These are phyloP conservation scores for Acanthosepion lycidas DNA, from an alignment of 2,888 invertebrate genomes.

Conservation along the genomic window DNA sequence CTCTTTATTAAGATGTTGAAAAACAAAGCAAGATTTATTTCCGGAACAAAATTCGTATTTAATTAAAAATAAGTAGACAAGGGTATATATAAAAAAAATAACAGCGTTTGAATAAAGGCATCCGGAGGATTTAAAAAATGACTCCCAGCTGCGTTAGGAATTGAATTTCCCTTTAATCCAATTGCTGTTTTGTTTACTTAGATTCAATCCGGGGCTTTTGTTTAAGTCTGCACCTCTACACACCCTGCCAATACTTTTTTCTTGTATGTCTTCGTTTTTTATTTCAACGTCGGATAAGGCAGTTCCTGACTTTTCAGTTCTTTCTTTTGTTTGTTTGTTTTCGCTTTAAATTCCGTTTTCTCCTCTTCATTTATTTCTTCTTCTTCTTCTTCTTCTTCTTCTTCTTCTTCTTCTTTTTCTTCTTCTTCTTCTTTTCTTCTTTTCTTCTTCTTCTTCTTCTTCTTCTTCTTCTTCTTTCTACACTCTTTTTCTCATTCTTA, in stretches of 20 bases:
- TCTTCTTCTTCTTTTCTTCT: too few species aligned
- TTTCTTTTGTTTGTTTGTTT: too few species aligned
- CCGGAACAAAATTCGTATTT: conserved; percentile 20
- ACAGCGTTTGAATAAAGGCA: not conserved
- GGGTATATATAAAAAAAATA: not conserved
- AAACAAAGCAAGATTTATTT: not conserved
- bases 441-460: too few species aligned
- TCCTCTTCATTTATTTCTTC: too few species aligned
- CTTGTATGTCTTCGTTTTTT: too few species aligned
- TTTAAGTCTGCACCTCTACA: not conserved
- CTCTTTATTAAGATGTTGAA: not conserved
- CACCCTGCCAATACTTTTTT: not conserved
- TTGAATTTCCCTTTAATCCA: not conserved
- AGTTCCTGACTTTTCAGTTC: too few species aligned
- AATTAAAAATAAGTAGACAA: not conserved
- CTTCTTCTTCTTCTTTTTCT: too few species aligned
- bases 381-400: too few species aligned
- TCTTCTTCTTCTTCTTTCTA: too few species aligned
- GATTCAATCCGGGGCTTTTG: not conserved
- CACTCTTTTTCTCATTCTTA: too few species aligned
- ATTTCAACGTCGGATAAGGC: too few species aligned
- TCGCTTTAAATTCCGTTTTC: too few species aligned
- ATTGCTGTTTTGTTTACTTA: not conserved
- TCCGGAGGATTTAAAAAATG: not conserved
- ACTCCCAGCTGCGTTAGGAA: not conserved